phyloP scores from a whole-genome alignment of 2,113 vertebrate genomes.

The Myotis yumanensis region DNA sequence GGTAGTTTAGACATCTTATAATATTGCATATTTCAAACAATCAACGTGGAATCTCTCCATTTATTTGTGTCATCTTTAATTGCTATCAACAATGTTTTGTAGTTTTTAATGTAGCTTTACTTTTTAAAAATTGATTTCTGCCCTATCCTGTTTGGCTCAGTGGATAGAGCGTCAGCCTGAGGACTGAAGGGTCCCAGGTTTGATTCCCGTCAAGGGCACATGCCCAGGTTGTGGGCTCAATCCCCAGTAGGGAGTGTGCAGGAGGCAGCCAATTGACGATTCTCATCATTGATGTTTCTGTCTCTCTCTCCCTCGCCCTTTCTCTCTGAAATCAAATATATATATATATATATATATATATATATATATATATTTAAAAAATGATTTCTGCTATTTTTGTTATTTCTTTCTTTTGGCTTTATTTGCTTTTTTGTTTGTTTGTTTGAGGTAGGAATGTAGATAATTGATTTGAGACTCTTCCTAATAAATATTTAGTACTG shows the following conservation, averaged over 20 bases:
- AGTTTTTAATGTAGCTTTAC: not conserved
- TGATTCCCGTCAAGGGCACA: too few relatives aligned
- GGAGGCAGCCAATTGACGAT: too few relatives aligned
- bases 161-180: too few relatives aligned
- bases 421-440: not conserved
- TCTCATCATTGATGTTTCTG: too few relatives aligned
- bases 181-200: too few relatives aligned
- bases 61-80: constrained; percentile 3
- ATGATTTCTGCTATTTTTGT: not conserved
- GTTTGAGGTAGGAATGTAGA: not conserved
- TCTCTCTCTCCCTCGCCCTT: too few relatives aligned
- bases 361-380: too few relatives aligned
- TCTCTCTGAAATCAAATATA: too few relatives aligned
- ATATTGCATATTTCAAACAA: not conserved
- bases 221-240: too few relatives aligned
- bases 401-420: constrained; percentile 3
- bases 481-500: not conserved
- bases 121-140: not conserved
- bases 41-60: not conserved
- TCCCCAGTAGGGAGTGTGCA: too few relatives aligned
- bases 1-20: not conserved
- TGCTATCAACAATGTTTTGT: not conserved
- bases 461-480: not conserved
- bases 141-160: too few relatives aligned
- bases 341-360: too few relatives aligned